These are phyloP conservation scores for Patiria pectinifera DNA, from an alignment of 53 echinoderm and acorn worm species.

Conservation along the genomic window DNA sequence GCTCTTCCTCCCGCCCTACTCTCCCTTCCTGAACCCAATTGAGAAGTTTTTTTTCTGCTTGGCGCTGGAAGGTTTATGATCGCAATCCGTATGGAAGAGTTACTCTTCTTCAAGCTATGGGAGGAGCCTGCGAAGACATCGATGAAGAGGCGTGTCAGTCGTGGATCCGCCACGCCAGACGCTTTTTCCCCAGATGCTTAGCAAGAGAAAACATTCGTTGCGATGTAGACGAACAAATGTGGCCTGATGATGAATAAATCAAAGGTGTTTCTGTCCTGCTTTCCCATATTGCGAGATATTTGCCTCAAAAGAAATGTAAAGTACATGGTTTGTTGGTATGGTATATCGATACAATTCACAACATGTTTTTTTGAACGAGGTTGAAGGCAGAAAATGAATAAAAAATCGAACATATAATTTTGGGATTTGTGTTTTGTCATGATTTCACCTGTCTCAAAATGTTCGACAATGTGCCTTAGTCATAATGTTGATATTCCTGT, in stretches of 20 bases:
- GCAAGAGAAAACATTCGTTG: no score
- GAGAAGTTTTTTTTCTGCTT: constrained; percentile 11
- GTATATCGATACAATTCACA: not conserved
- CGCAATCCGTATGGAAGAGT: not conserved
- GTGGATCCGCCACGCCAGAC: not conserved
- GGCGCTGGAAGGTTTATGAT: constrained; percentile 10
- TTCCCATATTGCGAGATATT: not conserved
- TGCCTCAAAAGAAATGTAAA: not conserved
- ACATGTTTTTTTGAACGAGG: no score
- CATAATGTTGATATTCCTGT: not conserved
- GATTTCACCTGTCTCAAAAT: not conserved
- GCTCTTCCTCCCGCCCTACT: not conserved
- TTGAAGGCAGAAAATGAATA: not conserved
- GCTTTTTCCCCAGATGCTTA: constrained; percentile 6
- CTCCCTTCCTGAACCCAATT: not conserved
- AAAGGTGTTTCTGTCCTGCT: not conserved
- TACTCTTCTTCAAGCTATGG: constrained; percentile 7
- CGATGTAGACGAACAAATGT: no score
- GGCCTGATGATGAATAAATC: not conserved
- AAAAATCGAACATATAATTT: not conserved
- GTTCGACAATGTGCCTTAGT: not conserved
- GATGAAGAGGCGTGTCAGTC: not conserved
- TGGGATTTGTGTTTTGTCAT: not conserved
- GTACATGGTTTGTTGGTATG: not conserved
- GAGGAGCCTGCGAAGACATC: not conserved